Conservation (phyloP, 2,797 vertebrate species). For the Takifugu rubripes region DNA sequence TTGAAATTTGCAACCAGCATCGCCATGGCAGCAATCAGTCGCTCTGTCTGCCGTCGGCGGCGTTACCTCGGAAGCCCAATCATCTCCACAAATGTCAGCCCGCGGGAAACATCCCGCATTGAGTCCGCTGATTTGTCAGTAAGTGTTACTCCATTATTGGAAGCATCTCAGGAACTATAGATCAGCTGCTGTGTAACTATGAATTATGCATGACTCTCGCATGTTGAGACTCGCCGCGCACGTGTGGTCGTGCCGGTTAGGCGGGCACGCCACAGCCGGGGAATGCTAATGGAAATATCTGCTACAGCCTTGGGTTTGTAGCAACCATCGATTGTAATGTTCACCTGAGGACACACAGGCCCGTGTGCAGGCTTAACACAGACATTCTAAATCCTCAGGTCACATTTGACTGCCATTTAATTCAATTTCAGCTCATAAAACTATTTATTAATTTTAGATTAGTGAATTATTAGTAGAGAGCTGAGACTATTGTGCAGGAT, state of each 20-base stretch:
- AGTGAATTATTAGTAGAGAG: background rate
- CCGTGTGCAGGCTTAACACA: conserved; percentile 7
- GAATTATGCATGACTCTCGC: conserved; percentile 50
- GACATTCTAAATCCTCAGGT: conserved; percentile 13
- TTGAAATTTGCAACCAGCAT: background rate
- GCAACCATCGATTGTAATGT: conserved; percentile 25
- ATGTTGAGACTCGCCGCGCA: conserved; percentile 1
- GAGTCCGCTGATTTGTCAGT: conserved; percentile 50
- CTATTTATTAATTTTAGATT: background rate
- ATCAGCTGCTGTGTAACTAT: conserved; percentile 47
- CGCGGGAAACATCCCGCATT: conserved; percentile 23
- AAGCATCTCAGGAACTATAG: conserved; percentile 29
- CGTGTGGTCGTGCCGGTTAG: conserved; percentile 24
- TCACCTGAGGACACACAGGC: conserved; percentile 10
- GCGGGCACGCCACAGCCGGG: conserved; percentile 4
- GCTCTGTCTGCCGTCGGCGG: conserved; percentile 7
- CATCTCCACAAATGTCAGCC: conserved; percentile 35
- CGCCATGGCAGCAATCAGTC: too few relatives aligned
- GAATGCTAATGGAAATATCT: conserved; percentile 34
- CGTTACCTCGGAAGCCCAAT: conserved; percentile 37
- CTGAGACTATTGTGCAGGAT: background rate
- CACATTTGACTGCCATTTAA: conserved; percentile 14
- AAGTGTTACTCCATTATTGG: conserved; percentile 38
- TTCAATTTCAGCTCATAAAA: conserved; percentile 12
- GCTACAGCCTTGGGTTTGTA: conserved; percentile 23